These are phyloP conservation scores for Pterophyllum scalare DNA, from an alignment of 2,113 vertebrate species.

Conservation along the genomic window DNA sequence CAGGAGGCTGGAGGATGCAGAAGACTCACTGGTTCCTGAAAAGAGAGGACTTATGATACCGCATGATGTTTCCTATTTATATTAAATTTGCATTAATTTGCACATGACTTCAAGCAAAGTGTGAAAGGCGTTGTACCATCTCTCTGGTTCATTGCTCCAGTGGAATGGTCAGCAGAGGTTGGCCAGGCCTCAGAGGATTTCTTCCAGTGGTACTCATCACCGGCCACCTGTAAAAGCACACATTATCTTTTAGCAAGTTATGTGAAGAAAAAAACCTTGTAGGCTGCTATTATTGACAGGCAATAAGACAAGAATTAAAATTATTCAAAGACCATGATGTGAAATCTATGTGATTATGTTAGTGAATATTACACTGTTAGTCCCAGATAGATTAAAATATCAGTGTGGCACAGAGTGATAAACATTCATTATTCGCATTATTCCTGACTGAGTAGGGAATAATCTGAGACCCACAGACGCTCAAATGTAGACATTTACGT, in stretches of 20 bases:
- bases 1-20: constrained; percentile 91
- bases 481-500: not conserved
- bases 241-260: not conserved
- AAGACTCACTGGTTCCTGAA: constrained; percentile 82
- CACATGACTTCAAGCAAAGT: not conserved
- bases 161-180: constrained; percentile 90
- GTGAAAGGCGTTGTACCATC: constrained; percentile 82
- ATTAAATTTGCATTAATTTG: not conserved
- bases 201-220: constrained; percentile 84
- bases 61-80: not conserved
- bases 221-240: constrained; percentile 75
- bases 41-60: constrained; percentile 1
- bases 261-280: not conserved
- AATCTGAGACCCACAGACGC: not conserved
- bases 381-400: not conserved
- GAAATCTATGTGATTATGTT: not conserved
- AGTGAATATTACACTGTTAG: not conserved
- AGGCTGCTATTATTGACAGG: not conserved
- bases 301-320: not conserved
- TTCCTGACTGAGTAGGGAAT: not conserved
- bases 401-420: not conserved
- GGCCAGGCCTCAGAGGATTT: constrained; percentile 88
- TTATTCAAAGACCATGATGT: not conserved
- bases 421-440: not conserved
- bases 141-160: constrained; percentile 79